Evolutionary conservation across 1,140 invertebrate species (phyloP).

Genomic region (Drosophila willistoni): DNA sequence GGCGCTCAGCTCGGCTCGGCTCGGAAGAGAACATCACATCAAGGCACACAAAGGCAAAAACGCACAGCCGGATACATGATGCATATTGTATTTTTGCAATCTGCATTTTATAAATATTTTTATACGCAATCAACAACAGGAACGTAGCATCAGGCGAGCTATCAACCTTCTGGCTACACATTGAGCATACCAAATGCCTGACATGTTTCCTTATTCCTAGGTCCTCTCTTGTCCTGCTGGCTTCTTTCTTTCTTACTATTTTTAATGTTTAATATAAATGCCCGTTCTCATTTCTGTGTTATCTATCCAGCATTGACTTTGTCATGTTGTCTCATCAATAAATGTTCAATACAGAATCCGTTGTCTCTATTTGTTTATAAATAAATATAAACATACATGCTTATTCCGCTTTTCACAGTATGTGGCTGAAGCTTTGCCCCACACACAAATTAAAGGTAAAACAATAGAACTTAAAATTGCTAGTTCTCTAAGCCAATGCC

Average conservation of each 20-base stretch:
- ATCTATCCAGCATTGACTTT: slow-evolving; percentile 59
- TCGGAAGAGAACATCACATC: not conserved
- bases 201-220: slow-evolving; percentile 18
- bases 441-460: slow-evolving; percentile 16
- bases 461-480: slow-evolving; percentile 52
- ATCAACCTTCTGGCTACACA: slow-evolving; percentile 48
- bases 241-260: slow-evolving; percentile 51
- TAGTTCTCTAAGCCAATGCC: slow-evolving; percentile 40
- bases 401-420: not conserved
- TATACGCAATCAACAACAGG: slow-evolving; percentile 74
- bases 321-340: slow-evolving; percentile 40
- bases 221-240: not conserved
- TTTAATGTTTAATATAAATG: slow-evolving; percentile 81
- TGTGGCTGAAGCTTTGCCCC: slow-evolving; percentile 33
- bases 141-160: slow-evolving; percentile 26
- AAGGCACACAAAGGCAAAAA: slow-evolving; percentile 20
- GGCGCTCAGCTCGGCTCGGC: too few species aligned
- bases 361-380: slow-evolving; percentile 1
- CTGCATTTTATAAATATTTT: slow-evolving; percentile 81
- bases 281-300: slow-evolving; percentile 33
- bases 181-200: slow-evolving; percentile 64
- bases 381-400: not conserved
- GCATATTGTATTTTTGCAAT: slow-evolving; percentile 68
- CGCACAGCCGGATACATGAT: slow-evolving; percentile 23
- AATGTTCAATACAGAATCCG: not conserved